Conservation (phyloP, 2,888 invertebrate genomes). For the Sphinx pinastri region DNA sequence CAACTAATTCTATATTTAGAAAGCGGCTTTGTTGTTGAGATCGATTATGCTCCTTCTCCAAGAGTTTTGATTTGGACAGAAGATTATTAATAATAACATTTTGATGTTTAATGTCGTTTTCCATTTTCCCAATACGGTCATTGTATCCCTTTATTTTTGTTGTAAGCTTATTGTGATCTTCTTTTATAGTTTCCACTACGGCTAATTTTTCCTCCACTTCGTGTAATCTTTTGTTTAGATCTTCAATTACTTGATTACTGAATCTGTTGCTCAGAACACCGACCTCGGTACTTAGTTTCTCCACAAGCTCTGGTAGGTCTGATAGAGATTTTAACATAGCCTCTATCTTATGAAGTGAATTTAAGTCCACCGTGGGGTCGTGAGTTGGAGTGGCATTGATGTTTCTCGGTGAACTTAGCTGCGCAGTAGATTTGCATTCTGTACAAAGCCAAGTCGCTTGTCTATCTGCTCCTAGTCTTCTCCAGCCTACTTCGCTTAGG, state of each 20-base stretch:
- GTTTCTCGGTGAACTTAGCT: not conserved
- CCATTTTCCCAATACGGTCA: not conserved
- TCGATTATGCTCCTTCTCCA: not conserved
- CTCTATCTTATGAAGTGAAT: not conserved
- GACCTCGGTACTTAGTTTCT: not conserved
- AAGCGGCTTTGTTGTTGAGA: too few species aligned
- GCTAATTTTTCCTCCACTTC: not conserved
- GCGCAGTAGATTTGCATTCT: not conserved
- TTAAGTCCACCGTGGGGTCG: not conserved
- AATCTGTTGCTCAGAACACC: not conserved
- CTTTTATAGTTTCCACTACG: not conserved
- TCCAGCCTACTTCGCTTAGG: not conserved
- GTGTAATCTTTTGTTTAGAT: not conserved
- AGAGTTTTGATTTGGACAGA: not conserved
- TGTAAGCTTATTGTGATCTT: not conserved
- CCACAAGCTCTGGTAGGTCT: not conserved
- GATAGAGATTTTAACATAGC: slow-evolving; percentile 7
- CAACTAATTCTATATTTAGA: too few species aligned
- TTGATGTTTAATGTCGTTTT: slow-evolving; percentile 2
- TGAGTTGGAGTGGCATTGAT: too few species aligned
- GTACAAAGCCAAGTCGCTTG: not conserved
- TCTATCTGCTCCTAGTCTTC: not conserved
- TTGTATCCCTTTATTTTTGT: not conserved
- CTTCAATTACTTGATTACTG: slow-evolving; percentile 1
- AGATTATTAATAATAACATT: not conserved